These are phyloP conservation scores for Lagodon rhomboides DNA, from an alignment of 2,797 vertebrate genomes.

Conservation along the genomic window DNA sequence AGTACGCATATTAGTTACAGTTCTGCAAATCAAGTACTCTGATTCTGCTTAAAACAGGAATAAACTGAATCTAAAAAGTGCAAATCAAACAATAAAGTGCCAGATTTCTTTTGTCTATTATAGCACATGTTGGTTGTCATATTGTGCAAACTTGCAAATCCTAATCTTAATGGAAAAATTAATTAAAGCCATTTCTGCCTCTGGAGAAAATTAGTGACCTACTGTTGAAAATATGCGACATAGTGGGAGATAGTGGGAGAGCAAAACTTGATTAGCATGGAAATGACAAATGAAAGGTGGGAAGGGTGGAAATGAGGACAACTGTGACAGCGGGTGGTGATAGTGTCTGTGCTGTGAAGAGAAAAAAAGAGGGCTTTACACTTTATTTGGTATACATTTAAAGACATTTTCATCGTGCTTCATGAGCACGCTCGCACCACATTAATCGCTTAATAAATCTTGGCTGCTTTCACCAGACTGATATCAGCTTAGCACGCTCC, in stretches of 20 bases:
- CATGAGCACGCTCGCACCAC: neutral
- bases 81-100: slow-evolving; percentile 22
- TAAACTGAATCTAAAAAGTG: neutral
- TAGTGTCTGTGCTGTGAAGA: neutral
- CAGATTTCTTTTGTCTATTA: slow-evolving; percentile 33
- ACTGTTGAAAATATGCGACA: slow-evolving; percentile 51
- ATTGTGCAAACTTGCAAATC: slow-evolving; percentile 25
- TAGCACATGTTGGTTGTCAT: slow-evolving; percentile 35
- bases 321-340: slow-evolving; percentile 17
- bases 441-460: slow-evolving; percentile 30
- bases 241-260: slow-evolving; percentile 26
- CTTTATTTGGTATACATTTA: slow-evolving; percentile 7
- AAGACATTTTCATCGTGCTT: slow-evolving; percentile 16
- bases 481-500: neutral
- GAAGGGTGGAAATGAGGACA: slow-evolving; percentile 29
- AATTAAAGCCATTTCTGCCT: slow-evolving; percentile 53
- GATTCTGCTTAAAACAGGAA: neutral
- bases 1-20: neutral
- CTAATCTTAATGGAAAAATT: slow-evolving; percentile 49
- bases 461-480: slow-evolving; percentile 5
- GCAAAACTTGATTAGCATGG: slow-evolving; percentile 42
- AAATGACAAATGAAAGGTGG: slow-evolving; percentile 50
- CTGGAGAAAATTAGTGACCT: slow-evolving; percentile 55
- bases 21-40: neutral
- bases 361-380: slow-evolving; percentile 6